These are phyloP conservation scores for Drosophila teissieri DNA, from an alignment of 1,140 invertebrate species.

Conservation along the genomic window DNA sequence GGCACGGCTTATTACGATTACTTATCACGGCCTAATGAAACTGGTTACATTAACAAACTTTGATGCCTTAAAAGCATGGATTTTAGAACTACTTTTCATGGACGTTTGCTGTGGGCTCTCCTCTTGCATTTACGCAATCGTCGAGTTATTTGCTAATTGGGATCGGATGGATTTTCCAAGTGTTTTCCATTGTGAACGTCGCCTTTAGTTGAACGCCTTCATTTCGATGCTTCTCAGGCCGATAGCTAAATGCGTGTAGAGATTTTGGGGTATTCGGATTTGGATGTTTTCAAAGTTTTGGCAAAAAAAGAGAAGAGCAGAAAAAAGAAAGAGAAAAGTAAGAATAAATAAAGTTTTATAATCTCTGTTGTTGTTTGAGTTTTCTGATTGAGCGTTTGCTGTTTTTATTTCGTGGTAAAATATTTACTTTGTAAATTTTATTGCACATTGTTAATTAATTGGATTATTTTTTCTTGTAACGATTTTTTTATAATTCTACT, in stretches of 20 bases:
- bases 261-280: slow-evolving; percentile 29
- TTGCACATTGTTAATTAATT: slow-evolving; percentile 55
- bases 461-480: slow-evolving; percentile 26
- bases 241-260: slow-evolving; percentile 49
- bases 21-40: slow-evolving; percentile 45
- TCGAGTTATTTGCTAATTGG: slow-evolving; percentile 16
- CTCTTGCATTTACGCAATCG: neutral
- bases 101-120: slow-evolving; percentile 28
- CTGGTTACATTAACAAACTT: slow-evolving; percentile 17
- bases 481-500: slow-evolving; percentile 46
- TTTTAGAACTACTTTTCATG: slow-evolving; percentile 8
- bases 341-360: slow-evolving; percentile 79
- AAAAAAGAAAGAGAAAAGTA: slow-evolving; percentile 81
- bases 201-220: slow-evolving; percentile 57
- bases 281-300: slow-evolving; percentile 31
- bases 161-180: slow-evolving; percentile 24
- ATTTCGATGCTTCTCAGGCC: slow-evolving; percentile 49
- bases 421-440: slow-evolving; percentile 51
- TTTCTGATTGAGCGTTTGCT: slow-evolving; percentile 17
- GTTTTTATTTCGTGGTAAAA: slow-evolving; percentile 13
- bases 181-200: slow-evolving; percentile 36
- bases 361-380: slow-evolving; percentile 73
- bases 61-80: slow-evolving; percentile 11
- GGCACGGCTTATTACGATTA: slow-evolving; percentile 38
- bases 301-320: slow-evolving; percentile 72